Percentiles rank a stretch among this genome's conserved stretches.
These are phyloP conservation scores for Drosophila nikananu DNA, from an alignment of 1,140 invertebrate species.

Conservation along the genomic window DNA sequence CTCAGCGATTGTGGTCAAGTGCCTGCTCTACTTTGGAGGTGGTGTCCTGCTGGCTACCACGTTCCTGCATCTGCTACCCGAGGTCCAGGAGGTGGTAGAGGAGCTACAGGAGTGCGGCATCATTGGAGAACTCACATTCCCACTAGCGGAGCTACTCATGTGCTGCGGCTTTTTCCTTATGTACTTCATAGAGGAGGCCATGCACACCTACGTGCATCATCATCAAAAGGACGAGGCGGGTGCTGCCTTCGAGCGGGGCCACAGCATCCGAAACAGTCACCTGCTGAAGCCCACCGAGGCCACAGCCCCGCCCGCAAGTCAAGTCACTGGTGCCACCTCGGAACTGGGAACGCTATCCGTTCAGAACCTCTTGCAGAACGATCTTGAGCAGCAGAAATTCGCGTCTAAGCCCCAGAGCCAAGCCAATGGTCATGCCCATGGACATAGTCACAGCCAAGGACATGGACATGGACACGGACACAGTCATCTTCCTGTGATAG, in stretches of 20 bases:
- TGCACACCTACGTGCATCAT: conserved; percentile 89
- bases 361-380: conserved; percentile 68
- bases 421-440: conserved; percentile 38
- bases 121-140: conserved; percentile 87
- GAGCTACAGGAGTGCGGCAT: conserved; percentile 86
- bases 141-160: conserved; percentile 90
- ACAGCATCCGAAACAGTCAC: conserved; percentile 76
- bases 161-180: conserved; percentile 93
- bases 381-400: conserved; percentile 71
- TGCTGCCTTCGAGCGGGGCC: conserved; percentile 77
- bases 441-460: conserved; percentile 66
- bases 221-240: conserved; percentile 80
- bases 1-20: conserved; percentile 86
- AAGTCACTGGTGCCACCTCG: background rate
- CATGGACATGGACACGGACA: conserved; percentile 81
- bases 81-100: conserved; percentile 91
- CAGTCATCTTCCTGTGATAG: conserved; percentile 85
- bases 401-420: conserved; percentile 41
- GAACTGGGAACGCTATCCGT: conserved; percentile 54
- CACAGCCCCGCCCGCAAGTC: background rate
- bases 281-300: conserved; percentile 55
- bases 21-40: conserved; percentile 94
- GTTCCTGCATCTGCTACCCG: conserved; percentile 95
- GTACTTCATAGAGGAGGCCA: conserved; percentile 93
- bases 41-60: conserved; percentile 96